A percentile compares a stretch with the other conserved stretches of the same genome.
These are phyloP conservation scores for Microtus montanus DNA, from an alignment of 2,113 vertebrate species.

Conservation along the genomic window DNA sequence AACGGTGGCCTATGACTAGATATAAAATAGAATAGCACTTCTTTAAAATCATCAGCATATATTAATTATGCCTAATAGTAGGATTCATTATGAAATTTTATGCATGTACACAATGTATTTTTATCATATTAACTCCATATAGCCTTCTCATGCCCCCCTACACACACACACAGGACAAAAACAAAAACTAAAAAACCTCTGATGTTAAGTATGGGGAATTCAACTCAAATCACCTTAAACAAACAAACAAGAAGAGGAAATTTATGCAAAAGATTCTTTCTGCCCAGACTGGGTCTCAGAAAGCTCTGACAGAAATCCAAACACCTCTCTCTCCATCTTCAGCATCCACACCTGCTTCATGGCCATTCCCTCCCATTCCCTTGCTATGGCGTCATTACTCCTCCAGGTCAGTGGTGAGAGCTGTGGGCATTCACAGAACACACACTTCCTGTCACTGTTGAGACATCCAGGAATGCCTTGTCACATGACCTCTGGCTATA, in stretches of 20 bases:
- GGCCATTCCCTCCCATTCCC: not conserved
- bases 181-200: not conserved
- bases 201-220: not conserved
- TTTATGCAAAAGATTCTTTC: not conserved
- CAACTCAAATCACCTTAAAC: not conserved
- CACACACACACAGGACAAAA: not conserved
- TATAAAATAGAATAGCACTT: not conserved
- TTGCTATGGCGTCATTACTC: not conserved
- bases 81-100: not conserved
- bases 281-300: not conserved
- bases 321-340: not conserved
- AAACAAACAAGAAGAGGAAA: not conserved
- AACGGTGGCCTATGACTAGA: not conserved
- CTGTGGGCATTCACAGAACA: not conserved
- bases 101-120: not conserved
- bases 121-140: not conserved
- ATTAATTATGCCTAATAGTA: not conserved
- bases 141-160: not conserved
- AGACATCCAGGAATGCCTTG: not conserved
- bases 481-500: not conserved
- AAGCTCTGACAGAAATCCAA: conserved; percentile 25
- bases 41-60: conserved; percentile 2
- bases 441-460: not conserved
- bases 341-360: not conserved
- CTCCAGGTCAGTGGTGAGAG: not conserved